A percentile compares a stretch with the other conserved stretches of the same genome.
phyloP scores from a whole-genome alignment of 2,888 invertebrate species.

The Dione juno region DNA sequence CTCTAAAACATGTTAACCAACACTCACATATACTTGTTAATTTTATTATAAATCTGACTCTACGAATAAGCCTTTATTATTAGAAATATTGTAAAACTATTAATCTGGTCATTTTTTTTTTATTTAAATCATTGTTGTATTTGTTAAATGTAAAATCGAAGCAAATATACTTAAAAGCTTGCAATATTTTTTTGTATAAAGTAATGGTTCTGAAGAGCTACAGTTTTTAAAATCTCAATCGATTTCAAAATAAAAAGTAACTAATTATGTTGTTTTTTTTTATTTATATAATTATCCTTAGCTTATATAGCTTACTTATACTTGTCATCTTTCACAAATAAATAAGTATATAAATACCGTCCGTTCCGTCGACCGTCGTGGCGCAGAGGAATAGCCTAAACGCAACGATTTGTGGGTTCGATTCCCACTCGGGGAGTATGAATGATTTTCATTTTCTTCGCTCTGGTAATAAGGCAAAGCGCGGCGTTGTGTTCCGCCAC shows the following conservation, averaged over 20 bases:
- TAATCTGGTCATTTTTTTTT: constrained; percentile 84
- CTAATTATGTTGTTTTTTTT: constrained; percentile 61
- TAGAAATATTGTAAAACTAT: constrained; percentile 77
- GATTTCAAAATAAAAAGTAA: constrained; percentile 81
- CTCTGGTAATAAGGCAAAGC: no score
- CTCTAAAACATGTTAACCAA: constrained; percentile 79
- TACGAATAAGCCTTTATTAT: constrained; percentile 78
- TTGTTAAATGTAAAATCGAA: constrained; percentile 77
- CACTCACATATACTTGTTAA: constrained; percentile 81
- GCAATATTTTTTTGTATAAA: constrained; percentile 77
- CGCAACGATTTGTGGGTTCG: no score
- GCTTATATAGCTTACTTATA: neutral
- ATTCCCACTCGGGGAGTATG: no score
- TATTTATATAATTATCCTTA: constrained; percentile 36
- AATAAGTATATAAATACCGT: no score
- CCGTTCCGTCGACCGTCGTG: no score
- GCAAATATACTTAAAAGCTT: constrained; percentile 78
- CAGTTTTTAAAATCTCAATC: constrained; percentile 81
- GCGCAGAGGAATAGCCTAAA: no score
- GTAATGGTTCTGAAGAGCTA: constrained; percentile 75
- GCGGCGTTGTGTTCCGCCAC: no score
- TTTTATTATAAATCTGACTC: constrained; percentile 79
- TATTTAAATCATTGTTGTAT: constrained; percentile 83
- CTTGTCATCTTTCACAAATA: neutral
- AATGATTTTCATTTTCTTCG: no score